Base-by-base conservation (phyloP, 1,140 invertebrate genomes). In the Choristoneura fumiferana region DNA sequence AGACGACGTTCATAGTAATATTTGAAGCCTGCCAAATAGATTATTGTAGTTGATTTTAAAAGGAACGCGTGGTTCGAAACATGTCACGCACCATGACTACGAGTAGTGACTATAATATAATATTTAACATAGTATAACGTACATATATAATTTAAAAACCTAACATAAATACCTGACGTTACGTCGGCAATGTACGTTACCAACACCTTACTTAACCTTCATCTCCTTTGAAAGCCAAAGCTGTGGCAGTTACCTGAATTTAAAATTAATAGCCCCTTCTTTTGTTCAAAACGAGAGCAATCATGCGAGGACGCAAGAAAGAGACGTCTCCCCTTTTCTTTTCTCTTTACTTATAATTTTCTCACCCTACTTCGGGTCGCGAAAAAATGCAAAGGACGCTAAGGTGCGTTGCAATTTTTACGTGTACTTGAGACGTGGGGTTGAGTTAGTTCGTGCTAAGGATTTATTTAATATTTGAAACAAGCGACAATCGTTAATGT, bases 231-330 rank as follows among this genome's bases (percentile, higher is more conserved):
- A 3, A 6, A 29, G 22, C 22, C 6, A 6, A 2, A 29, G 22
- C 22, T 6, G 22, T 29, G 22, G 22, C 22, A 29, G 22, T 29
- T 29, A 29, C 22, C 22, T 29, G 22, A 49, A 49, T 49, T 49
- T 49, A 49, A 49, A 49, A 49, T 49, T 49, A 49, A 49, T 49
- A 49, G 43, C 43, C 2, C 22, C 22, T 49, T 29, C 12, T n/a
- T 17, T 49, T 49, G 43, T 49, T 49, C 43, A 22, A n/a, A 33
- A 49, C 18, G 43, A 49, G 43, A 60, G 73, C 70, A 78, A 77
- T 78, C 73, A 81, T 68, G 69, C 75, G 70, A 59, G 65, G 58
- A 45, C 8, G 43, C 43, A 29, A 29, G 43, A 45, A 43, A 13
- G 12, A 14, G n/a, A 29, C 40, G 38, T 53, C 62, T 62, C 64